Conservation (phyloP, 2,113 vertebrate species). For the Butastur rufipennis region DNA sequence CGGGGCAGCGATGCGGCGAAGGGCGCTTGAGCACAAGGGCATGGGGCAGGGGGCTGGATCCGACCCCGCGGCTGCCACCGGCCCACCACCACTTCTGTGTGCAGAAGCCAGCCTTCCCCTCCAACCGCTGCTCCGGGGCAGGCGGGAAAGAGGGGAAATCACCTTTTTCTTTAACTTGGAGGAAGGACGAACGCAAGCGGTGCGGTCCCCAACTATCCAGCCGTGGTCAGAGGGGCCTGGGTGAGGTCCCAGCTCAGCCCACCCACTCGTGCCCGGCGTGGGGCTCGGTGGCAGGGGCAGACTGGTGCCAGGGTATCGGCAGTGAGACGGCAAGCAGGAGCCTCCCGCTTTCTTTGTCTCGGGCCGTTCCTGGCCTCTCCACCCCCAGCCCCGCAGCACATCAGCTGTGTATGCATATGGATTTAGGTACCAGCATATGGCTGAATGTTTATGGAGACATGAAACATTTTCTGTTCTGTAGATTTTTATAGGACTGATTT, state of each 20-base stretch:
- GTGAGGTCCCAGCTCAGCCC: background rate
- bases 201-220: background rate
- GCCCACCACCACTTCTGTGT: background rate
- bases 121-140: accelerated
- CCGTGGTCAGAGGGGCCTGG: background rate
- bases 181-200: accelerated
- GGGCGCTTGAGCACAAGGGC: background rate
- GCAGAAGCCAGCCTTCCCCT: background rate
- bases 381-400: background rate
- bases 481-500: slow-evolving; percentile 11
- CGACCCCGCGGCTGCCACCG: background rate
- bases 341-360: background rate
- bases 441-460: background rate
- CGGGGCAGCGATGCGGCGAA: background rate
- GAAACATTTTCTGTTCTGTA: background rate
- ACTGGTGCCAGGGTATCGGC: background rate
- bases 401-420: background rate
- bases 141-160: background rate
- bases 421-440: background rate
- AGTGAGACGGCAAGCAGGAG: background rate
- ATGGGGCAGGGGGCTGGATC: background rate
- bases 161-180: background rate
- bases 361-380: background rate
- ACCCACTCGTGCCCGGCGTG: accelerated
- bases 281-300: background rate